phyloP scores from a whole-genome alignment of 2,888 invertebrate species.

The Odontomyia ornata region DNA sequence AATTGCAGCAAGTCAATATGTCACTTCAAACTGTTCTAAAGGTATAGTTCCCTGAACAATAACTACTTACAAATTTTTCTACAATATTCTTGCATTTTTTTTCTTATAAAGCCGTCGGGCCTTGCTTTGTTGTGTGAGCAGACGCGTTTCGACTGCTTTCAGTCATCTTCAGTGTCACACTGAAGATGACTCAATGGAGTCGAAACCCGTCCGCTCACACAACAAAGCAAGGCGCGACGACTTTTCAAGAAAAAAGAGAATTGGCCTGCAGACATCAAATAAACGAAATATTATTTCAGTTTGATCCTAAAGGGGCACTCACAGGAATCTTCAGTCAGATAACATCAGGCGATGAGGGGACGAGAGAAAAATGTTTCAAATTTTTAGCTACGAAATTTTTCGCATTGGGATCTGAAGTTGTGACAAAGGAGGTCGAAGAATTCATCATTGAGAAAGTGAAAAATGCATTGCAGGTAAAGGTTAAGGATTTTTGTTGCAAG shows the following conservation, averaged over 20 bases:
- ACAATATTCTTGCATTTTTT: too few relatives aligned
- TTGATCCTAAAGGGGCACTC: conserved; percentile 67
- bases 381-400: conserved; percentile 87
- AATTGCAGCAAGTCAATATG: conserved; percentile 84
- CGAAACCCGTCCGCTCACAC: too few relatives aligned
- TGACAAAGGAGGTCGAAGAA: conserved; percentile 87
- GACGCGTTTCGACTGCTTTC: too few relatives aligned
- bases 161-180: too few relatives aligned
- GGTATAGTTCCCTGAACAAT: too few relatives aligned
- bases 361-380: conserved; percentile 86
- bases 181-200: too few relatives aligned
- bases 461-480: conserved; percentile 78
- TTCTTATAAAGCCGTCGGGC: too few relatives aligned
- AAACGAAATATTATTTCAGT: conserved; percentile 52
- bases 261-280: too few relatives aligned
- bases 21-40: conserved; percentile 74
- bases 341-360: conserved; percentile 74
- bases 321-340: conserved; percentile 77
- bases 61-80: neutral
- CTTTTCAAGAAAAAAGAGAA: too few relatives aligned
- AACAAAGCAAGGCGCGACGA: too few relatives aligned
- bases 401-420: conserved; percentile 77
- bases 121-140: too few relatives aligned
- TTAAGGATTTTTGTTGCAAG: too few relatives aligned
- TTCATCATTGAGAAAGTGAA: conserved; percentile 83